Evolutionary conservation across 1,140 invertebrate species (phyloP).

Genomic region (Drosophila ogumai): DNA sequence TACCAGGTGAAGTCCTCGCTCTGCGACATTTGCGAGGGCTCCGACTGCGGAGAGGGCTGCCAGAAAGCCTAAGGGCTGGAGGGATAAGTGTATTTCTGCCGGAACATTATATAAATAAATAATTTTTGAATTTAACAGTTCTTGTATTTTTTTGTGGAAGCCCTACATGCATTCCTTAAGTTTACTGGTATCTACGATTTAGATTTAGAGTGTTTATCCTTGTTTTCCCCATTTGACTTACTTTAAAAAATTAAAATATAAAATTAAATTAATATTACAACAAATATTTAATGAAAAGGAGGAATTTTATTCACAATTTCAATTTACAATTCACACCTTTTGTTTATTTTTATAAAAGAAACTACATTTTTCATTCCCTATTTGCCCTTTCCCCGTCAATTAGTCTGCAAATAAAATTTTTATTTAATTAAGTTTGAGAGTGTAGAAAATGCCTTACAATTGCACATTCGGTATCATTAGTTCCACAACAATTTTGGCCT

Average conservation of each 20-base stretch:
- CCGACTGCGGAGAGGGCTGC: slow-evolving; percentile 87
- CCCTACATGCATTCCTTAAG: too few relatives aligned
- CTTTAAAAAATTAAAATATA: neutral
- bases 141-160: neutral
- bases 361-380: neutral
- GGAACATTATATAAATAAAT: neutral
- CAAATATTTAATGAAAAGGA: neutral
- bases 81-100: neutral
- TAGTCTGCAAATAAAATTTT: slow-evolving; percentile 5
- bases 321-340: neutral
- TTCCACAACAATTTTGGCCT: slow-evolving; percentile 16
- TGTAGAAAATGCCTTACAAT: slow-evolving; percentile 25
- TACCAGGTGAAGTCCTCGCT: slow-evolving; percentile 89
- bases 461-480: slow-evolving; percentile 58
- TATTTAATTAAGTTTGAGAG: neutral
- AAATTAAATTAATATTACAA: neutral
- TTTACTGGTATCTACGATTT: too few relatives aligned
- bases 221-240: neutral
- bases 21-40: slow-evolving; percentile 91
- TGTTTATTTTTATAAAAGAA: neutral
- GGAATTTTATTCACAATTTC: too few relatives aligned
- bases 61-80: slow-evolving; percentile 26
- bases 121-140: neutral
- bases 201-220: too few relatives aligned
- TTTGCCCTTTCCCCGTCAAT: slow-evolving; percentile 4